Percentiles rank a stretch among this genome's conserved stretches.
Evolutionary conservation across 2,113 vertebrate species (phyloP).

Genomic region (Steatornis caripensis): DNA sequence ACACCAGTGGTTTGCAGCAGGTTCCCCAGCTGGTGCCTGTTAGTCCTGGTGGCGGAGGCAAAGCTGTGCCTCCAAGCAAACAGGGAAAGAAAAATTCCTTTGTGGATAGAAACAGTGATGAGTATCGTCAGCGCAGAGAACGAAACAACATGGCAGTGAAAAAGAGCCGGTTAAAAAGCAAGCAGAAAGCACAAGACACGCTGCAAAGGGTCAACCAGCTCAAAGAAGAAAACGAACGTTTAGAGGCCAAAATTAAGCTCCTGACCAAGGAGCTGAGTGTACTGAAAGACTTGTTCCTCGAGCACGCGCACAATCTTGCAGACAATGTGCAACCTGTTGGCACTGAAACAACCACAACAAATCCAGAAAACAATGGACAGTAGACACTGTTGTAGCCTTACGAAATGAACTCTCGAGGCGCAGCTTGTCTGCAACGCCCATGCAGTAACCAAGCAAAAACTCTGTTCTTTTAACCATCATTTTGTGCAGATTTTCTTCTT

Average conservation of each 20-base stretch:
- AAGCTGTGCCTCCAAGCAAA: constrained; percentile 83
- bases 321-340: constrained; percentile 87
- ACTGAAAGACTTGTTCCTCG: constrained; percentile 97
- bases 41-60: constrained; percentile 81
- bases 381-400: neutral
- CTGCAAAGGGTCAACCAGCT: constrained; percentile 96
- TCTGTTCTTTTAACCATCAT: neutral
- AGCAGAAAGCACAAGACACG: constrained; percentile 96
- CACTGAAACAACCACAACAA: constrained; percentile 67
- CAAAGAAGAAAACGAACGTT: constrained; percentile 97
- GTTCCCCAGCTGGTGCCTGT: constrained; percentile 86
- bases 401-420: neutral
- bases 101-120: constrained; percentile 90
- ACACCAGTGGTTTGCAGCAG: constrained; percentile 80
- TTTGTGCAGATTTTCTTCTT: constrained; percentile 27
- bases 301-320: constrained; percentile 95
- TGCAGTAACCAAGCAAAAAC: neutral
- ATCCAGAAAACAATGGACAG: constrained; percentile 55
- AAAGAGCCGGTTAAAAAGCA: constrained; percentile 96
- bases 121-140: constrained; percentile 91
- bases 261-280: constrained; percentile 97
- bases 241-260: constrained; percentile 97
- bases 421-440: neutral
- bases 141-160: constrained; percentile 98
- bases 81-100: constrained; percentile 83